Evolutionary conservation across 23 tunicate species (phyloP).

Genomic region (Ascidia mentula): DNA sequence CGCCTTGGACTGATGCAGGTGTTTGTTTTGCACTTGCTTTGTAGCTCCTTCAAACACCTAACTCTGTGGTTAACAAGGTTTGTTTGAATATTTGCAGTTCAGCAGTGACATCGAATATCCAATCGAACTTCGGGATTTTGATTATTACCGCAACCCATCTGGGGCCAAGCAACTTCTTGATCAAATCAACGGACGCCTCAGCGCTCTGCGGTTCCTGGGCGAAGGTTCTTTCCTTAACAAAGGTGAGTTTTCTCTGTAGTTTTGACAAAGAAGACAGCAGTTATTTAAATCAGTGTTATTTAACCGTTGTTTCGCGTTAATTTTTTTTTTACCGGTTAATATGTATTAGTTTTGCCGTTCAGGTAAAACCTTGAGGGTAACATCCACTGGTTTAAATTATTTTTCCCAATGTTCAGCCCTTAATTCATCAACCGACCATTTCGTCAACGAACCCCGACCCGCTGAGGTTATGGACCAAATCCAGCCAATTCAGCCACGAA

Average conservation of each 20-base stretch:
- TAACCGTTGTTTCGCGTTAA: too few relatives aligned
- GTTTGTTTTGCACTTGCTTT: too few relatives aligned
- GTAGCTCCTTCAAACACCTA: too few relatives aligned
- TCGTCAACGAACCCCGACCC: constrained; percentile 14
- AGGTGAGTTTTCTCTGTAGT: constrained; percentile 27
- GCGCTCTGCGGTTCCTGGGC: constrained; percentile 60
- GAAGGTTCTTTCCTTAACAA: constrained; percentile 87
- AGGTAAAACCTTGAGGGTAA: neutral
- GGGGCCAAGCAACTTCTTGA: constrained; percentile 17
- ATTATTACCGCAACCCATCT: constrained; percentile 55
- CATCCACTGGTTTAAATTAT: neutral
- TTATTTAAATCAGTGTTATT: too few relatives aligned
- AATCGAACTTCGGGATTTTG: constrained; percentile 45
- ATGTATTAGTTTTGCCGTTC: too few relatives aligned
- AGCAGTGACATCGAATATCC: constrained; percentile 68
- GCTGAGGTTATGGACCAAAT: neutral
- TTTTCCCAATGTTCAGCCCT: neutral
- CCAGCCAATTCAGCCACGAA: neutral
- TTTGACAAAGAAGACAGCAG: neutral
- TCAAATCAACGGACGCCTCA: constrained; percentile 19
- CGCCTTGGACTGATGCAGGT: constrained; percentile 92
- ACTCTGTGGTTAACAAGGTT: too few relatives aligned
- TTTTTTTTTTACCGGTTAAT: too few relatives aligned
- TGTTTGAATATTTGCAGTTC: constrained; percentile 62
- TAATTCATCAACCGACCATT: neutral